Evolutionary conservation across 2,113 vertebrate genomes (phyloP), one percentile per base, ranked within the genome.

Genomic region (Chauna torquata): DNA sequence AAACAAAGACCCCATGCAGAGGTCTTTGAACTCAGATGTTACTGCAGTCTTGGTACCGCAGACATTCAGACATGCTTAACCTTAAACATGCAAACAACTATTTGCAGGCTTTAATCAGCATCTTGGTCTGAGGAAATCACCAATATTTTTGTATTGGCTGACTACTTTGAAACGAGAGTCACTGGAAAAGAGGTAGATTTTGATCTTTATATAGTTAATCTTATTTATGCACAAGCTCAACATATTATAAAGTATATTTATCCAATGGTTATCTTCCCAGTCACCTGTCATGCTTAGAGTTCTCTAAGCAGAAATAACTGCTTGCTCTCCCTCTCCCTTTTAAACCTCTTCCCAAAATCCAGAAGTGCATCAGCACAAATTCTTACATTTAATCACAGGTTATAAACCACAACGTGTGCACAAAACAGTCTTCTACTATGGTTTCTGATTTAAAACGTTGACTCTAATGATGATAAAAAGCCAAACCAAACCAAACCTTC

Each of bases 131-230:
- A 47, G 30, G n/a, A 87, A 94, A 54, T 25, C 30, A 42, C 36
- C 0, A 1, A 23, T 19, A 23, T 18, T 89, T 92, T 57, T 54
- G 16, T 42, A 57, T 0, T 1, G 49, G 13, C n/a, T 66, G 2
- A 34, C 44, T 86, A 38, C 36, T 91, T n/a, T 13, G 45, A 89
- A 82, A 30, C 4, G 5, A 7, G 45, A 86, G 27, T 79, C 69
- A 44, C 34, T 69, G 27, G 47, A 75, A 83, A 49, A 78, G 16
- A 84, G 36, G 11, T 7, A 36, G n/a, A 25, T 82, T 82, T 61
- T 70, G 28, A 61, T 58, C 44, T 27, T 55, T 12, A 32, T 14
- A 23, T 28, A 7, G 11, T 57, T 30, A n/a, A 45, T 16, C 30
- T 61, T 70, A 42, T 70, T 86, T 59, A 36, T 54, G 38, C 30